Evolutionary conservation across 1,140 invertebrate genomes (phyloP).

Genomic region (Drosophila santomea): DNA sequence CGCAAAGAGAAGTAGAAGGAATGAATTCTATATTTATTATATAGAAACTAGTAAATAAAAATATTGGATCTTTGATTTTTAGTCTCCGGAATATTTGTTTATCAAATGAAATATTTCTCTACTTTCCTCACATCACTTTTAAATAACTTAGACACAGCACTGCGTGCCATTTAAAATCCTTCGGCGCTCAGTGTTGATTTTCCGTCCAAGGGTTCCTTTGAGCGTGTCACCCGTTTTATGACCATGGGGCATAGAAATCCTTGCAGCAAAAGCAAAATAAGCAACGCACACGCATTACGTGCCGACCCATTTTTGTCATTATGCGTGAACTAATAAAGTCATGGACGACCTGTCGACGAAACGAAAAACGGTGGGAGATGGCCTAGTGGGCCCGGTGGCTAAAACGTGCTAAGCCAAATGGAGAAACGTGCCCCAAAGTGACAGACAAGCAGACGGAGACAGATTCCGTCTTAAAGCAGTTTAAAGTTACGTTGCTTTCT

Average conservation of each 20-base stretch:
- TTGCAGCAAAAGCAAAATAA: slow-evolving; percentile 69
- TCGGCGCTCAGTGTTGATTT: background rate
- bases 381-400: slow-evolving; percentile 40
- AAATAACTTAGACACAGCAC: background rate
- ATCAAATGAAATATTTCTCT: no score
- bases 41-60: background rate
- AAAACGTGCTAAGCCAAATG: slow-evolving; percentile 73
- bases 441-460: slow-evolving; percentile 29
- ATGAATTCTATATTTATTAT: background rate
- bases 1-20: background rate
- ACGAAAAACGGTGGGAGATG: slow-evolving; percentile 8
- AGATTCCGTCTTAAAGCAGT: slow-evolving; percentile 52
- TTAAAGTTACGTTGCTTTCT: slow-evolving; percentile 42
- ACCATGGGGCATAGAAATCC: slow-evolving; percentile 66
- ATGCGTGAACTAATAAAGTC: slow-evolving; percentile 80
- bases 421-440: slow-evolving; percentile 39
- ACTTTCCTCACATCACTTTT: background rate
- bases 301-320: slow-evolving; percentile 78
- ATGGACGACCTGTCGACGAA: slow-evolving; percentile 54
- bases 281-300: slow-evolving; percentile 76
- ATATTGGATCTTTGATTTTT: background rate
- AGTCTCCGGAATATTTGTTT: no score
- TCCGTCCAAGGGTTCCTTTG: slow-evolving; percentile 1
- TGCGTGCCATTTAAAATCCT: background rate
- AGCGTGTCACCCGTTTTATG: slow-evolving; percentile 58